Base-by-base conservation (phyloP, 2,113 vertebrate genomes). In the Herpetotheres cachinnans region DNA sequence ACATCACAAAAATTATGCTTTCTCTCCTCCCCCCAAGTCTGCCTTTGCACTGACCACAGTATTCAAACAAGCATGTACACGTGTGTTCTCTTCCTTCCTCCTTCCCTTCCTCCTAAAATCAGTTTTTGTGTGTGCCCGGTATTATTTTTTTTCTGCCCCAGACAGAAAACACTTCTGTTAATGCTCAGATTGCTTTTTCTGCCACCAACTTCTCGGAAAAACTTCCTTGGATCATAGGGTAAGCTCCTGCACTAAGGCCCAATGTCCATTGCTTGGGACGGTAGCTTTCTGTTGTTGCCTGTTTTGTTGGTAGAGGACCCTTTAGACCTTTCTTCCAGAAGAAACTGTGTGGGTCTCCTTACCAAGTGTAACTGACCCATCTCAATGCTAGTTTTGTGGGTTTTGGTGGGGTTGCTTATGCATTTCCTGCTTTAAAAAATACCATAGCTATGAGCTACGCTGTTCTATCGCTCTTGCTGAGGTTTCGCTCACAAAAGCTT, bases 281-380 rank as follows among this genome's bases (percentile, higher is more conserved):
- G 1, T 0, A 3, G 21, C 26, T 54, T 80, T 52, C n/a, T 52
- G 0, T 26, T 82, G 46, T 88, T 32, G 20, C 8, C 13, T 24
- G 13, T 80, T 47, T 9, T 50, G 17, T 22, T 72, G 34, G 13
- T 18, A 42, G 40, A 36, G 32, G 27, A 13, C 4, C 11, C 1
- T 32, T 55, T 36, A 52, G 38, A 32, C 8, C 13, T 42, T 69
- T 65, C 15, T 66, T 71, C 18, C 3, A 19, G 32, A 63, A 46
- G 26, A 66, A 83, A 42, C 15, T 13, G 1, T 11, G 25, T 71
- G 46, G 8, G 4, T 94, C 26, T 71, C n/a, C n/a, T 82, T 55
- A 25, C 34, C 13, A 11, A 16, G 27, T 59, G 26, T 73, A 46
- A 50, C 24, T 34, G 25, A 54, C 3, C 11, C 5, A 11, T 38